Evolutionary conservation across 2,113 vertebrate species (phyloP).

Genomic region (Gnathonemus echidnorhynchus): DNA sequence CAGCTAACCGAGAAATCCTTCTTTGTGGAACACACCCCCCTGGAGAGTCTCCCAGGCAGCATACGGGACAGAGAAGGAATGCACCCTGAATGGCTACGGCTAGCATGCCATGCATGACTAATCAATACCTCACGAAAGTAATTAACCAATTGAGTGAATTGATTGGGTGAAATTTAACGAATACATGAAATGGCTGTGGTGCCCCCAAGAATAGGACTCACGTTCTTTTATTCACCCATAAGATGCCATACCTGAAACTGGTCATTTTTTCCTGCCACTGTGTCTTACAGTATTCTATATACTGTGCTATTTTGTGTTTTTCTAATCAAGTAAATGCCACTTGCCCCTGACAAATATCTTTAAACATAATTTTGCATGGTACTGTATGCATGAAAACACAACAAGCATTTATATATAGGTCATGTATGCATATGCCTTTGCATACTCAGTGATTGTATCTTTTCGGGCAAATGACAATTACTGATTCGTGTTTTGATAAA

Average conservation of each 20-base stretch:
- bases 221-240: not conserved
- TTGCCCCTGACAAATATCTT: not conserved
- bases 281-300: not conserved
- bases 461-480: not conserved
- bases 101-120: not conserved
- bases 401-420: not conserved
- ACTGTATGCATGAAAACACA: not conserved
- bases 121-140: not conserved
- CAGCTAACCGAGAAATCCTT: too few species aligned
- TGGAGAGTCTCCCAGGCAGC: too few species aligned
- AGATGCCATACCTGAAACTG: not conserved
- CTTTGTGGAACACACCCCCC: too few species aligned
- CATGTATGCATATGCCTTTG: not conserved
- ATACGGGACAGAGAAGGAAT: not conserved
- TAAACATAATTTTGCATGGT: not conserved
- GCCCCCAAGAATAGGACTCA: not conserved
- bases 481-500: not conserved
- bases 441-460: not conserved
- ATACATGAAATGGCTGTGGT: not conserved
- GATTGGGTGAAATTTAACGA: not conserved
- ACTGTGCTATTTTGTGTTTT: not conserved
- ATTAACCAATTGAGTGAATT: not conserved
- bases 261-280: not conserved
- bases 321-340: not conserved
- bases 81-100: not conserved